phyloP scores from a whole-genome alignment of 2,797 vertebrate genomes.

The Valencia hispanica region DNA sequence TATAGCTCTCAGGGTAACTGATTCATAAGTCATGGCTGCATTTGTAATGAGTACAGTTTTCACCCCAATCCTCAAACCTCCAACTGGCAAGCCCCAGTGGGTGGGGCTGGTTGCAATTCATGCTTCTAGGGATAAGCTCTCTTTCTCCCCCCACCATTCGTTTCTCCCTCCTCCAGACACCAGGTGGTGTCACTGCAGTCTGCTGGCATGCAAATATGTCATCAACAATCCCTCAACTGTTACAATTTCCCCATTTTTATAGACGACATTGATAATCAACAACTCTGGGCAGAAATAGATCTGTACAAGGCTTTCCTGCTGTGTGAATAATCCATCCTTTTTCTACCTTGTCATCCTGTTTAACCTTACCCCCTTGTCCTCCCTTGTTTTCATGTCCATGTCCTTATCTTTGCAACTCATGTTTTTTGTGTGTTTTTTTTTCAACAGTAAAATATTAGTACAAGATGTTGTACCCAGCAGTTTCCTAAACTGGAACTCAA shows the following conservation, averaged over 20 bases:
- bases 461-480: slow-evolving; percentile 66
- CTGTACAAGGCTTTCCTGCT: slow-evolving; percentile 79
- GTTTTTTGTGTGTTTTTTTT: slow-evolving; percentile 74
- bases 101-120: slow-evolving; percentile 42
- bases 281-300: slow-evolving; percentile 82
- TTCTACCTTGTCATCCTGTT: slow-evolving; percentile 64
- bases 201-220: slow-evolving; percentile 80
- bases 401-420: slow-evolving; percentile 72
- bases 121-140: slow-evolving; percentile 51
- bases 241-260: slow-evolving; percentile 78
- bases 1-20: slow-evolving; percentile 24
- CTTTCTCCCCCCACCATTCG: slow-evolving; percentile 53
- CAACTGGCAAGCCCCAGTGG: slow-evolving; percentile 12
- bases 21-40: slow-evolving; percentile 40
- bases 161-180: slow-evolving; percentile 74
- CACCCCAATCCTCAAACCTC: slow-evolving; percentile 36
- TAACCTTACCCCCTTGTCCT: slow-evolving; percentile 27
- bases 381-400: slow-evolving; percentile 54
- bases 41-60: slow-evolving; percentile 37
- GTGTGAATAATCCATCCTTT: slow-evolving; percentile 78
- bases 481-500: slow-evolving; percentile 69
- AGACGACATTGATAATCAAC: slow-evolving; percentile 83
- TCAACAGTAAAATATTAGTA: slow-evolving; percentile 79
- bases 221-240: slow-evolving; percentile 73
- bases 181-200: slow-evolving; percentile 82